phyloP scores from a whole-genome alignment of 2,888 invertebrate genomes.

The Rambutsinella grinnellia region DNA sequence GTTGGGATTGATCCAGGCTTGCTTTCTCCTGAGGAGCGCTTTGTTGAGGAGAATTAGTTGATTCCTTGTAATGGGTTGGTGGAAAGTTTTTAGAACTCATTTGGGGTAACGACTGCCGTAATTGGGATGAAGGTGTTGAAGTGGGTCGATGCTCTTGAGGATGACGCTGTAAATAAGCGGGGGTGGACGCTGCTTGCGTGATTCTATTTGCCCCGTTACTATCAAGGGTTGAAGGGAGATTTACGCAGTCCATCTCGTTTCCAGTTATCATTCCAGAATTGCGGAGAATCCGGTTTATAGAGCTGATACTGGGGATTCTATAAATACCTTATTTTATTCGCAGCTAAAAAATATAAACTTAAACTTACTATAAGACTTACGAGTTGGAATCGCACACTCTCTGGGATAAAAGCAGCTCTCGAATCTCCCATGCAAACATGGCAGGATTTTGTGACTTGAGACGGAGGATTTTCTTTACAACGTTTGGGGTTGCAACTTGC shows the following conservation, averaged over 20 bases:
- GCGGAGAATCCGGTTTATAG: conserved; percentile 92
- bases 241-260: conserved; percentile 9
- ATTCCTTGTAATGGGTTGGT: neutral
- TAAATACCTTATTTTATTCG: neutral
- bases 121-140: neutral
- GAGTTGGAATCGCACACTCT: conserved; percentile 82
- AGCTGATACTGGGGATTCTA: conserved; percentile 90
- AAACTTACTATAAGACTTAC: conserved; percentile 43
- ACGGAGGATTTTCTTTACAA: conserved; percentile 93
- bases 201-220: conserved; percentile 12
- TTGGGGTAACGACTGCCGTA: neutral
- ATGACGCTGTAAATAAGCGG: neutral
- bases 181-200: neutral
- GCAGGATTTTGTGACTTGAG: conserved; percentile 96
- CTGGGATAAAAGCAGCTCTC: conserved; percentile 89
- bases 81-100: neutral
- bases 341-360: neutral
- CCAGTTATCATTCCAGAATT: conserved; percentile 76
- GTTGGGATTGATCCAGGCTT: neutral
- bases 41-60: neutral
- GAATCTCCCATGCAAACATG: conserved; percentile 97
- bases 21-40: neutral
- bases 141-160: neutral
- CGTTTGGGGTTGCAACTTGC: conserved; percentile 97
- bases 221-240: neutral